Evolutionary conservation across 2,888 invertebrate species (phyloP).

Genomic region (Omphaloscelis lunosa): DNA sequence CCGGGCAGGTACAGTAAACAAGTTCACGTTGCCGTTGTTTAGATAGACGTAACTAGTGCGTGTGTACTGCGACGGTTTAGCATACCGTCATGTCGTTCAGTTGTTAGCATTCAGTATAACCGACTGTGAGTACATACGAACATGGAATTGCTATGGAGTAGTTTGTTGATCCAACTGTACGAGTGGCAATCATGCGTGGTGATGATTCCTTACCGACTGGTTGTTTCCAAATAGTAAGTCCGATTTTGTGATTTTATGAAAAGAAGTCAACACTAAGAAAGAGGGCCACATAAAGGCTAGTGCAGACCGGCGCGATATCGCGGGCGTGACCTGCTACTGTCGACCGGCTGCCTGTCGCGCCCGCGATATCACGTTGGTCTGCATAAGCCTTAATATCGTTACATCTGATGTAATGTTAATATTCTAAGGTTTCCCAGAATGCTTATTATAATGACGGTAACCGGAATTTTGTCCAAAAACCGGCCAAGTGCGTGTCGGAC

Average conservation of each 20-base stretch:
- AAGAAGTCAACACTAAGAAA: background rate
- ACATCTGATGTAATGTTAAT: background rate
- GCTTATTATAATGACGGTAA: background rate
- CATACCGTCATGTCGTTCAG: constrained; percentile 40
- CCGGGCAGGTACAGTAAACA: constrained; percentile 61
- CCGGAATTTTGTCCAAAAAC: too few relatives aligned
- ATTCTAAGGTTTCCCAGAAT: too few relatives aligned
- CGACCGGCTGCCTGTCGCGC: too few relatives aligned
- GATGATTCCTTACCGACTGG: background rate
- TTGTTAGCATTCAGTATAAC: constrained; percentile 22
- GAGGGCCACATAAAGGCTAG: background rate
- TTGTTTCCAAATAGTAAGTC: background rate
- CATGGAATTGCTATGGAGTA: background rate
- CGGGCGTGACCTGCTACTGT: too few relatives aligned
- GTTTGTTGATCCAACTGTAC: constrained; percentile 20
- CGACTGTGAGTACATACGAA: background rate
- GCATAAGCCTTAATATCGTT: too few relatives aligned
- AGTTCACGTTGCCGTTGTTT: constrained; percentile 60
- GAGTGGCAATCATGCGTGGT: constrained; percentile 5
- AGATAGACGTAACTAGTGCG: constrained; percentile 49
- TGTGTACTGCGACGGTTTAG: constrained; percentile 25
- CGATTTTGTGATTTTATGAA: background rate
- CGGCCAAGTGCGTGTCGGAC: too few relatives aligned
- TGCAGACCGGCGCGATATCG: too few relatives aligned
- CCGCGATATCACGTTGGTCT: too few relatives aligned